Evolutionary conservation across 92 coral and sea anemone genomes (phyloP).

Genomic region (Hydrozoanthus gracilis): DNA sequence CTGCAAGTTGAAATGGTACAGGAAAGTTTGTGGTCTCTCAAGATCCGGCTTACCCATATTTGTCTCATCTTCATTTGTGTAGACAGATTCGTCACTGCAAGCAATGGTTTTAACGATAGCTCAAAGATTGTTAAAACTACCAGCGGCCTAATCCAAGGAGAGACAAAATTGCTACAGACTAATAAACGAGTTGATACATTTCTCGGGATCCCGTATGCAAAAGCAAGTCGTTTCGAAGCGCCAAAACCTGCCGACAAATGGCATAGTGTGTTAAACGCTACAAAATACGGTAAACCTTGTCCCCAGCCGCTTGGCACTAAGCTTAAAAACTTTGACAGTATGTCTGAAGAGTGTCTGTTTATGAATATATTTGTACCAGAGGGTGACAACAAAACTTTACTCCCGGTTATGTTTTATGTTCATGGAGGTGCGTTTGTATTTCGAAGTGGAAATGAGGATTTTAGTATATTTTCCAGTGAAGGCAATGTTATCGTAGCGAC

Average conservation of each 20-base stretch:
- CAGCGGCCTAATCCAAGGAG: slow-evolving; percentile 12
- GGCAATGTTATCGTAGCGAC: slow-evolving; percentile 58
- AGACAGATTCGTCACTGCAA: not conserved
- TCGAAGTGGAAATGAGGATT: slow-evolving; percentile 45
- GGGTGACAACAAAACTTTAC: slow-evolving; percentile 8
- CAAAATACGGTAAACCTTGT: slow-evolving; percentile 49
- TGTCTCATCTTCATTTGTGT: slow-evolving; percentile 9
- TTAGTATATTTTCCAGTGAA: slow-evolving; percentile 40
- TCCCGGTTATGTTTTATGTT: slow-evolving; percentile 60
- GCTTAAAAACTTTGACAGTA: not conserved
- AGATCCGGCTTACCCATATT: not conserved
- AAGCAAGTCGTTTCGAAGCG: slow-evolving; percentile 53
- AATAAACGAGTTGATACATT: slow-evolving; percentile 3
- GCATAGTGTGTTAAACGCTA: slow-evolving; percentile 34
- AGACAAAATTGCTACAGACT: not conserved
- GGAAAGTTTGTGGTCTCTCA: not conserved
- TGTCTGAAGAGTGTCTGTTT: slow-evolving; percentile 55
- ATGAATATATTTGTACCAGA: slow-evolving; percentile 56
- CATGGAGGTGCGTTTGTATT: slow-evolving; percentile 56
- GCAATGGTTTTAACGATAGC: not conserved
- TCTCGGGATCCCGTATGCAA: slow-evolving; percentile 57
- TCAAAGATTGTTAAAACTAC: not conserved
- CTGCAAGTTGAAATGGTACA: not conserved
- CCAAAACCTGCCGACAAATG: slow-evolving; percentile 41
- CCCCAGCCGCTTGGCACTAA: slow-evolving; percentile 39